Conservation (phyloP, 2,113 vertebrate species). For the Prietella phreatophila region DNA sequence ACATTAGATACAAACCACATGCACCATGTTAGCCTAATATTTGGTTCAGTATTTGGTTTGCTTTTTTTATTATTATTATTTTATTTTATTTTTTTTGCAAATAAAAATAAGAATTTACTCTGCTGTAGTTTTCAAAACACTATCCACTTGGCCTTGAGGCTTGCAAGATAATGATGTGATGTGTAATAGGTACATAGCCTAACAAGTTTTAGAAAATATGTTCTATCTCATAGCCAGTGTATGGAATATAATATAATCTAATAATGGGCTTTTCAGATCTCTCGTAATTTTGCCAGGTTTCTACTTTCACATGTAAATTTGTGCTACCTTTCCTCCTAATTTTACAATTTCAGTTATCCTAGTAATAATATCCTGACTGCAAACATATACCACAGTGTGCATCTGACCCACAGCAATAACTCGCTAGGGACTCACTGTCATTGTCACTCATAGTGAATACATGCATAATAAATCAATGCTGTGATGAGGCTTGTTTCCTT, state of each 20-base stretch:
- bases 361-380: slow-evolving; percentile 26
- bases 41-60: neutral
- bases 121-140: neutral
- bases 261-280: neutral
- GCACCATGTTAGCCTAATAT: neutral
- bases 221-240: slow-evolving; percentile 12
- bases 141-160: neutral
- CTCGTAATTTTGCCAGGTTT: neutral
- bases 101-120: neutral
- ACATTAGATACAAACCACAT: slow-evolving; percentile 6
- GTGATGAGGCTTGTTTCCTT: slow-evolving; percentile 22
- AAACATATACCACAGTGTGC: slow-evolving; percentile 12
- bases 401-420: neutral
- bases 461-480: slow-evolving; percentile 36
- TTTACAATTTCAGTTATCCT: neutral
- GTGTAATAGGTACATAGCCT: neutral
- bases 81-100: neutral
- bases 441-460: slow-evolving; percentile 30
- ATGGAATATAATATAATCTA: neutral
- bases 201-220: neutral
- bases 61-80: neutral
- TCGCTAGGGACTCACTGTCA: slow-evolving; percentile 8
- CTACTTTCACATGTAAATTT: neutral
- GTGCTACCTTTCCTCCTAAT: neutral
- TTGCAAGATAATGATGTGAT: neutral